Evolutionary conservation across 2,797 vertebrate species (phyloP).

Genomic region (Anguilla megastoma): DNA sequence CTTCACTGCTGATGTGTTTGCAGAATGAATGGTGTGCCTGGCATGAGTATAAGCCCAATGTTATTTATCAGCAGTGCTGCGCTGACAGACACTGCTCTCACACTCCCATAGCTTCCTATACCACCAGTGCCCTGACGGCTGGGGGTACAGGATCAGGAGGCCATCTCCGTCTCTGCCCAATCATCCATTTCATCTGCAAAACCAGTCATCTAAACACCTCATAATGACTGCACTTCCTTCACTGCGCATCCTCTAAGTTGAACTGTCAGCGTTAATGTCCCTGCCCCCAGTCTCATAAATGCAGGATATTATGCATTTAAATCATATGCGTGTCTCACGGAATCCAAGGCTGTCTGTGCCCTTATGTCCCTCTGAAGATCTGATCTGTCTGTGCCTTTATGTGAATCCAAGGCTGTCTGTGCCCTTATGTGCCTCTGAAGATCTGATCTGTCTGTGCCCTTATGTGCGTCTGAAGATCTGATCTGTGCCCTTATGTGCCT

Average conservation of each 20-base stretch:
- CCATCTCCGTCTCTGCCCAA: neutral
- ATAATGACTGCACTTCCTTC: neutral
- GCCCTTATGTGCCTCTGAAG: neutral
- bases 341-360: neutral
- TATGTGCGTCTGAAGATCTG: no score
- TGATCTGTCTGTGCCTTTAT: neutral
- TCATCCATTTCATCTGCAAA: neutral
- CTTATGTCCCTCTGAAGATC: no score
- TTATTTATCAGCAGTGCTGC: neutral
- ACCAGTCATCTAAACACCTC: neutral
- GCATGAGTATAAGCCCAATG: neutral
- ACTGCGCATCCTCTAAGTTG: neutral
- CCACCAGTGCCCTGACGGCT: neutral
- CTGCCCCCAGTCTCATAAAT: neutral
- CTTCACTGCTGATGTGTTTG: constrained; percentile 4
- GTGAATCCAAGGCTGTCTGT: no score
- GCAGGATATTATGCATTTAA: neutral
- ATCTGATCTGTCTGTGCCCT: no score
- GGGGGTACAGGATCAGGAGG: neutral
- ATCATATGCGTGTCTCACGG: neutral
- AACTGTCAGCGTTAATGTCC: neutral
- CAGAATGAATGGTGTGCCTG: constrained; percentile 5
- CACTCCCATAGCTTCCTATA: neutral
- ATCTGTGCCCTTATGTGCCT: neutral
- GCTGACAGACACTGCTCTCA: neutral